phyloP scores from a whole-genome alignment of 2,888 invertebrate species.

The Rotaria magnacalcarata region DNA sequence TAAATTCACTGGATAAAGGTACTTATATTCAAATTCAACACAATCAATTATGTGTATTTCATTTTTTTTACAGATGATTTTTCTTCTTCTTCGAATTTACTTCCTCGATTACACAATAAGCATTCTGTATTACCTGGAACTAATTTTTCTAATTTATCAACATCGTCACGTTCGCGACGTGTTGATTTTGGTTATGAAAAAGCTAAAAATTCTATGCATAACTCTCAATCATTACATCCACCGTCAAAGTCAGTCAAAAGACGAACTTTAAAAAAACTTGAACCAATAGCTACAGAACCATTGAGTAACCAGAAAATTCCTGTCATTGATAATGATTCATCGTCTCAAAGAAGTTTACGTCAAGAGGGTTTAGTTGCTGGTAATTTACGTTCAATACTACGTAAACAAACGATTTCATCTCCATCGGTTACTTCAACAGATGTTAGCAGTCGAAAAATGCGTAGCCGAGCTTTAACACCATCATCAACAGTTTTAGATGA shows the following conservation, averaged over 20 bases:
- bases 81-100: background rate
- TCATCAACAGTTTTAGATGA: background rate
- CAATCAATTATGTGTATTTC: background rate
- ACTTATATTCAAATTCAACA: background rate
- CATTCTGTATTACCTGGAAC: background rate
- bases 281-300: background rate
- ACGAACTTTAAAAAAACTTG: background rate
- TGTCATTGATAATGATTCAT: background rate
- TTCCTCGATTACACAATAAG: background rate
- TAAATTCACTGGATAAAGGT: background rate
- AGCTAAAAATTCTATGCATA: background rate
- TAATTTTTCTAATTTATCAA: background rate
- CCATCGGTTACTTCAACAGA: background rate
- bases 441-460: background rate
- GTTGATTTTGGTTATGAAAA: background rate
- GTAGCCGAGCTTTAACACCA: background rate
- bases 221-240: background rate
- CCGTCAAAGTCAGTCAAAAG: background rate
- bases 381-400: constrained; percentile 22
- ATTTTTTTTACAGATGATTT: background rate
- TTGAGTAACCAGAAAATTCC: background rate
- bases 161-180: background rate
- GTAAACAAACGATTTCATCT: background rate
- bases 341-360: background rate
- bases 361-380: background rate